A percentile compares a stretch with the other conserved stretches of the same genome.
phyloP scores from a whole-genome alignment of 2,888 invertebrate genomes.

The Phengaris alcon region DNA sequence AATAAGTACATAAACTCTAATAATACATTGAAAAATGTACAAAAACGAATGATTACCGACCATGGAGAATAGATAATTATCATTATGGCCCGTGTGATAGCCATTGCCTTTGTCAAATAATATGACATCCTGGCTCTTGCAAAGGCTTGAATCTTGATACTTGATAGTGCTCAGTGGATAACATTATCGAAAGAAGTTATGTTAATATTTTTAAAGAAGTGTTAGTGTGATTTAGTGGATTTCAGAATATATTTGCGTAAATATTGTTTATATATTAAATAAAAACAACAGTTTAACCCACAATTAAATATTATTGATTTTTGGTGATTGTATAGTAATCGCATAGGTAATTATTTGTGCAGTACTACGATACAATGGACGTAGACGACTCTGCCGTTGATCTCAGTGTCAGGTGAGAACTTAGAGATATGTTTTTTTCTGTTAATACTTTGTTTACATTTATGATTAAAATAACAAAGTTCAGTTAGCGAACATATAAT shows the following conservation, averaged over 20 bases:
- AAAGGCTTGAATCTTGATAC: too few species aligned
- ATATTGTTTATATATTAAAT: not conserved
- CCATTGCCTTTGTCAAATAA: conserved; percentile 21
- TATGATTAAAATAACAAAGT: not conserved
- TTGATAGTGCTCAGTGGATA: conserved; percentile 14
- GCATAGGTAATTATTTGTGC: conserved; percentile 41
- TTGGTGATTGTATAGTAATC: conserved; percentile 35
- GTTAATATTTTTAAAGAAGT: not conserved
- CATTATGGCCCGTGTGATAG: conserved; percentile 10
- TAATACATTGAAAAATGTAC: not conserved
- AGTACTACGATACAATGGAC: conserved; percentile 84
- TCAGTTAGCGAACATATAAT: not conserved
- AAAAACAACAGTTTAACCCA: not conserved
- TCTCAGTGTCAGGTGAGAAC: conserved; percentile 87
- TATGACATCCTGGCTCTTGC: not conserved
- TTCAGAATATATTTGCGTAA: not conserved
- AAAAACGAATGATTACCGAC: not conserved
- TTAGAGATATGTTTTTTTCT: conserved; percentile 27
- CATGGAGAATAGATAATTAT: not conserved
- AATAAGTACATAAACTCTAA: not conserved
- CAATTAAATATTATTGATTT: conserved; percentile 30
- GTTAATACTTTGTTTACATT: conserved; percentile 22
- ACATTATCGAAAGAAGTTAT: not conserved
- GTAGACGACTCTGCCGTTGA: conserved; percentile 93
- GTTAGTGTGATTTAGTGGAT: not conserved